Evolutionary conservation across 2,888 invertebrate species (phyloP), one percentile per base, ranked within the genome.

Genomic region (Pandemis corylana): DNA sequence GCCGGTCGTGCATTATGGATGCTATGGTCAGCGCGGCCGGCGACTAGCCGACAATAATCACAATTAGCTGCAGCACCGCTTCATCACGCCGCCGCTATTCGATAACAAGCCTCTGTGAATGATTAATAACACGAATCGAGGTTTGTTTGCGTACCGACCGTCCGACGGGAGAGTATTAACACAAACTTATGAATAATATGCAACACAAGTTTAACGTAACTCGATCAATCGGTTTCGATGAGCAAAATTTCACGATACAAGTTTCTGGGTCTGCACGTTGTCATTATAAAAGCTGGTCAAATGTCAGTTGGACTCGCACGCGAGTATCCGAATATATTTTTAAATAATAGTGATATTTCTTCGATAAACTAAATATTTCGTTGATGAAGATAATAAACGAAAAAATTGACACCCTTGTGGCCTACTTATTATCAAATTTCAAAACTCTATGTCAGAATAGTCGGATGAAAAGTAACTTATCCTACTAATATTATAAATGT

Each of bases 181-280:
- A 89, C 90, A 89, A 91, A 90, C 91, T 93, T 92, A 91, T 93
- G 93, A 93, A 92, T 93, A 92, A 89, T 90, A 86, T 87, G 86
- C 85, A 80, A 86, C 86, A 85, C 85, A 84, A 89, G 84, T 87
- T 85, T 78, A 82, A 82, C 81, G 79, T 82, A 83, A 85, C 85
- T 87, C 84, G 83, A 86, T 77, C 74, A 78, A 80, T 91, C 87
- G 89, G 89, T 90, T 89, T 87, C 84, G 87, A 89, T 87, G 83
- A 81, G 78, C 84, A 72, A 73, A 61, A 63, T 59, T 64, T 69
- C 41, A 9, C 62, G 20, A 7, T 4, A n/a, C n/a, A 62, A 64
- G 64, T 5, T 28, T 59, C 51, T 53, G 20, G 44, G 68, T 63
- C n/a, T 41, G 41, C 65, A 67, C 12, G 41, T 28, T 51, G 46